phyloP scores from a whole-genome alignment of 2,888 invertebrate species.

The Pheosia tremula region DNA sequence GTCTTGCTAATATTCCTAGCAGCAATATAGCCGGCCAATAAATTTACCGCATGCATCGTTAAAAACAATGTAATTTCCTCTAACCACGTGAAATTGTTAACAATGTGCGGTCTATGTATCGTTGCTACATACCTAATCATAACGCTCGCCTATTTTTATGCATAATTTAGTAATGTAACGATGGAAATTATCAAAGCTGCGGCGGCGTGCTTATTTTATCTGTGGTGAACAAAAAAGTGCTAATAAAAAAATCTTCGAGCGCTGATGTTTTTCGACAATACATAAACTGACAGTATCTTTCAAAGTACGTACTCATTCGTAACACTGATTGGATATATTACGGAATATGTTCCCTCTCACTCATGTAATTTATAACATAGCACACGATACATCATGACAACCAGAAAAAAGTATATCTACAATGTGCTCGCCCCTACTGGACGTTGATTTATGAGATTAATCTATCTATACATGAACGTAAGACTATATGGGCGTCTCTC shows the following conservation, averaged over 20 bases:
- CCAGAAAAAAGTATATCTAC: constrained; percentile 4
- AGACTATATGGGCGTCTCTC: too few species aligned
- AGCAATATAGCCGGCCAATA: constrained; percentile 40
- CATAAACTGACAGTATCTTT: constrained; percentile 18
- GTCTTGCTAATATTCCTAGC: constrained; percentile 31
- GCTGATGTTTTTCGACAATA: constrained; percentile 17
- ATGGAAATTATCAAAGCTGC: constrained; percentile 24
- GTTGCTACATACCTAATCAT: constrained; percentile 40
- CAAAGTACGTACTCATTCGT: constrained; percentile 14
- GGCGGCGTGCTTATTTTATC: constrained; percentile 15
- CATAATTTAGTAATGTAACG: constrained; percentile 40
- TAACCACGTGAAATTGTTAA: constrained; percentile 46
- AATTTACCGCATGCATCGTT: constrained; percentile 52
- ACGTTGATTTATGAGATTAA: not conserved
- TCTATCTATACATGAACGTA: not conserved
- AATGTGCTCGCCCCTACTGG: not conserved
- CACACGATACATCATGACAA: constrained; percentile 7
- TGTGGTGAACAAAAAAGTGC: constrained; percentile 11
- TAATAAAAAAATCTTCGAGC: constrained; percentile 5
- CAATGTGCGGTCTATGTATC: constrained; percentile 56
- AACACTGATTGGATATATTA: constrained; percentile 9
- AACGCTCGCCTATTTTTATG: constrained; percentile 36
- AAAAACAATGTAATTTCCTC: constrained; percentile 62
- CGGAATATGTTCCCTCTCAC: not conserved
- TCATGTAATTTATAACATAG: not conserved